phyloP scores from a whole-genome alignment of 2,888 invertebrate species.

The Acleris emargana region DNA sequence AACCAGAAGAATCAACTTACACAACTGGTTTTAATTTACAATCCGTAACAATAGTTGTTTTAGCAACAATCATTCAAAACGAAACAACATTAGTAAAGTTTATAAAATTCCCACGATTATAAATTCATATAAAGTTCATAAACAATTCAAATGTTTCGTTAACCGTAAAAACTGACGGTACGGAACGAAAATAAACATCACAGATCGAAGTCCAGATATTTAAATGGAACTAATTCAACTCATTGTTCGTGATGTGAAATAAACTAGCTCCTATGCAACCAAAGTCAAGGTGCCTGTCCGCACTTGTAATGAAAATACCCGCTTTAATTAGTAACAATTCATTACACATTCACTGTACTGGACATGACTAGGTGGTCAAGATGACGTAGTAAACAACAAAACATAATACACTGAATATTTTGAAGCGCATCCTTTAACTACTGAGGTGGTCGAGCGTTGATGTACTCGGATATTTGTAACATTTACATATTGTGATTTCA shows the following conservation, averaged over 20 bases:
- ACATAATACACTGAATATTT: constrained; percentile 44
- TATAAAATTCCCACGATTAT: constrained; percentile 2
- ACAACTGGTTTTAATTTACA: background rate
- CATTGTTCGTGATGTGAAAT: constrained; percentile 34
- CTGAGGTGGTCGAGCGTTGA: constrained; percentile 45
- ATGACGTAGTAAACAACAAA: constrained; percentile 12
- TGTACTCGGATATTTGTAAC: constrained; percentile 38
- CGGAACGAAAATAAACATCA: constrained; percentile 14
- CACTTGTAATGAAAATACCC: constrained; percentile 29
- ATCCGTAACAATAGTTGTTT: background rate
- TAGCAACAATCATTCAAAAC: background rate
- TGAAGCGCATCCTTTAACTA: constrained; percentile 55
- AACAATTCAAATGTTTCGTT: background rate
- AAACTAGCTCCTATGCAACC: constrained; percentile 20
- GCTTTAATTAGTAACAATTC: constrained; percentile 35
- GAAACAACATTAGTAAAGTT: background rate
- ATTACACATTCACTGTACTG: constrained; percentile 35
- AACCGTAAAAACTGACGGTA: background rate
- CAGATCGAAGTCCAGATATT: constrained; percentile 29
- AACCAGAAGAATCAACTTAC: background rate
- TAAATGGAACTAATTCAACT: constrained; percentile 24
- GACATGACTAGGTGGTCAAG: constrained; percentile 37
- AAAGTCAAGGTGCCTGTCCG: constrained; percentile 34
- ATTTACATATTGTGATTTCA: constrained; percentile 27
- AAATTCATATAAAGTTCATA: background rate